Conservation (phyloP, 2,797 vertebrate genomes). For the Phaenicophaeus curvirostris region DNA sequence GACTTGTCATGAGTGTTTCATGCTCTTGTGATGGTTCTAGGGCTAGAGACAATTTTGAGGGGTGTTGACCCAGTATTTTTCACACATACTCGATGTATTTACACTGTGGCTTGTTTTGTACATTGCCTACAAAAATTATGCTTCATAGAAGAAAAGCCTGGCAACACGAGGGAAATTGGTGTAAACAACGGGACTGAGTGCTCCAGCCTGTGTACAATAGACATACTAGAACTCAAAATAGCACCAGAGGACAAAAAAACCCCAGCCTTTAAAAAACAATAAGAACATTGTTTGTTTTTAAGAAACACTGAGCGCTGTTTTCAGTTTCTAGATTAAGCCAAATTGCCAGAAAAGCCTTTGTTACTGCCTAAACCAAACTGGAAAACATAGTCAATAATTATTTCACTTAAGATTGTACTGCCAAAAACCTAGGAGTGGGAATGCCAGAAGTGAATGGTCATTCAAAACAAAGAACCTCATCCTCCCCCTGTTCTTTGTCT, state of each 20-base stretch:
- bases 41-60: background rate
- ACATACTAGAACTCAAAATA: constrained; percentile 51
- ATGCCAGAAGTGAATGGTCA: background rate
- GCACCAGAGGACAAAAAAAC: background rate
- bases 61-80: background rate
- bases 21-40: background rate
- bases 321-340: constrained; percentile 27
- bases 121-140: constrained; percentile 10
- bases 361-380: constrained; percentile 17
- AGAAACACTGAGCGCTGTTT: constrained; percentile 51
- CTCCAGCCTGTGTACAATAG: constrained; percentile 38
- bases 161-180: constrained; percentile 3
- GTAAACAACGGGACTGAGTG: constrained; percentile 13
- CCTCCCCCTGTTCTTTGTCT: background rate
- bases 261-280: constrained; percentile 27
- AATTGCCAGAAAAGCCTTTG: constrained; percentile 32
- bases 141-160: constrained; percentile 32
- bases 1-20: background rate
- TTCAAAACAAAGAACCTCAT: background rate
- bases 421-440: background rate
- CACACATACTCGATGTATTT: constrained; percentile 25
- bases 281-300: constrained; percentile 49
- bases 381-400: background rate
- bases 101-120: constrained; percentile 25
- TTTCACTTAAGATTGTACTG: background rate